Evolutionary conservation across 2,797 vertebrate species (phyloP).

Genomic region (Mus spretus): DNA sequence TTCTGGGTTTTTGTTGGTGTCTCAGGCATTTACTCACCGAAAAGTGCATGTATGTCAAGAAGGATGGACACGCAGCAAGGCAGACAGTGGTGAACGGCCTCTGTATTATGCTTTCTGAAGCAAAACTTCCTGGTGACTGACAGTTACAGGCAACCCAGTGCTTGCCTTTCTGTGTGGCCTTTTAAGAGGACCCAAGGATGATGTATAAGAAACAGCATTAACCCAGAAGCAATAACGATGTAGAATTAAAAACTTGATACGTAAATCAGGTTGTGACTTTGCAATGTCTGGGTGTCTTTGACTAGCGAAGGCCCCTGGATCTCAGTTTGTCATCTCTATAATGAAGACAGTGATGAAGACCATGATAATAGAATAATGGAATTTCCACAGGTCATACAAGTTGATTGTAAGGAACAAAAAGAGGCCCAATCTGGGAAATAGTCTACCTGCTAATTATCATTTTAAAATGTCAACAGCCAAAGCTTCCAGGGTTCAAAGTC

Average conservation of each 20-base stretch:
- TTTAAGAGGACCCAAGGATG: not conserved
- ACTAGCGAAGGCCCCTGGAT: not conserved
- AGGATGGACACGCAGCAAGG: not conserved
- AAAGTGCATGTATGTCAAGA: not conserved
- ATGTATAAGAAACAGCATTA: not conserved
- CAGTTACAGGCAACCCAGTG: not conserved
- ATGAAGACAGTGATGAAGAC: not conserved
- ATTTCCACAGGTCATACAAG: not conserved
- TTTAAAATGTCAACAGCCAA: not conserved
- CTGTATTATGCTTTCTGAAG: not conserved
- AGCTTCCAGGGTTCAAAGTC: not conserved
- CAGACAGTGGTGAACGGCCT: too few relatives aligned
- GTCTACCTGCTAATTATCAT: not conserved
- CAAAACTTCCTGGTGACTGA: not conserved
- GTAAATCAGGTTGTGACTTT: not conserved
- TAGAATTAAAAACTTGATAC: not conserved
- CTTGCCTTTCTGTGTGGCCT: constrained; percentile 14
- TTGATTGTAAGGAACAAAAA: not conserved
- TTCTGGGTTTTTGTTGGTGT: not conserved
- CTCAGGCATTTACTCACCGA: not conserved
- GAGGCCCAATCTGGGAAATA: not conserved
- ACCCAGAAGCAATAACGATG: not conserved
- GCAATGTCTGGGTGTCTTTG: not conserved
- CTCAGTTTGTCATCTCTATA: not conserved
- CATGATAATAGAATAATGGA: not conserved